These are phyloP conservation scores for Agonum fuliginosum DNA, from an alignment of 2,888 invertebrate genomes.

Conservation along the genomic window DNA sequence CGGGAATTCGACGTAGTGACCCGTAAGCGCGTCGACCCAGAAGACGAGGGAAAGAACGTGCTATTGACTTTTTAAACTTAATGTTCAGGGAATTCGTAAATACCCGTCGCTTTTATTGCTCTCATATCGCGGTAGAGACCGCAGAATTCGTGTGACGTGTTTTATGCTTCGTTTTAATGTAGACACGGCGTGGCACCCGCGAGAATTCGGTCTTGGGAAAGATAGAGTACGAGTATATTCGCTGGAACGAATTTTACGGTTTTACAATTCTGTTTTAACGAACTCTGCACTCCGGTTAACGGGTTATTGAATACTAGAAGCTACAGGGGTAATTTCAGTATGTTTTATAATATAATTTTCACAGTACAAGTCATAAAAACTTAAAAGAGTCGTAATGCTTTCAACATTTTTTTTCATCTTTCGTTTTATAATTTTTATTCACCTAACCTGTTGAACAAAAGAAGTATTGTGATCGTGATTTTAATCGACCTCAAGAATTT, in stretches of 20 bases:
- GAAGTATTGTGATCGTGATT: too few species aligned
- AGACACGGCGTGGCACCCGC: background rate
- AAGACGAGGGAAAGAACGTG: constrained; percentile 23
- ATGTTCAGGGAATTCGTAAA: constrained; percentile 51
- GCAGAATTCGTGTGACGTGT: constrained; percentile 36
- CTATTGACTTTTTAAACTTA: constrained; percentile 54
- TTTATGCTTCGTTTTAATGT: constrained; percentile 46
- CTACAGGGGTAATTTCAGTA: too few species aligned
- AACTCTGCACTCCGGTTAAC: too few species aligned
- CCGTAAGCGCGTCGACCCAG: constrained; percentile 3
- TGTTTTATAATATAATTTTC: too few species aligned
- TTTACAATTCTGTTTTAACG: constrained; percentile 31
- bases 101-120: constrained; percentile 47
- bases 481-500: too few species aligned
- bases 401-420: too few species aligned
- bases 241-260: constrained; percentile 15
- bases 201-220: constrained; percentile 6
- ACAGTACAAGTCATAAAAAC: too few species aligned
- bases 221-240: background rate
- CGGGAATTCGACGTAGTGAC: constrained; percentile 30
- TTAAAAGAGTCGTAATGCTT: too few species aligned
- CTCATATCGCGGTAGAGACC: constrained; percentile 28
- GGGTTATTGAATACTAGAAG: too few species aligned
- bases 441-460: too few species aligned
- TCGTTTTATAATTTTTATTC: too few species aligned